Evolutionary conservation across 2,113 vertebrate species (phyloP).

Genomic region (Sylvietta virens): DNA sequence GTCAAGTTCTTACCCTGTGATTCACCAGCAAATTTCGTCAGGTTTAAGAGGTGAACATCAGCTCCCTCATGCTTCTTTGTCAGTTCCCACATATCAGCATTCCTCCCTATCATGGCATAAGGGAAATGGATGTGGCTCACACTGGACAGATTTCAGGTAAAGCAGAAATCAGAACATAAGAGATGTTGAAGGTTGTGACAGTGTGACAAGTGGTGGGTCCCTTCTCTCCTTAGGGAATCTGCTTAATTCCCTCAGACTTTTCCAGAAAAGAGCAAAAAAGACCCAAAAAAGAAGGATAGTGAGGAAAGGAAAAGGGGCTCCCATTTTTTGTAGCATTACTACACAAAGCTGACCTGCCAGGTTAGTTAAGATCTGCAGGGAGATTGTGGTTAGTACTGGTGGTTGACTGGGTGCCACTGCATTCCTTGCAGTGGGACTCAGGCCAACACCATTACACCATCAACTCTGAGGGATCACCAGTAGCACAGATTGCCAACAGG

Average conservation of each 20-base stretch:
- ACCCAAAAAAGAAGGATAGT: background rate
- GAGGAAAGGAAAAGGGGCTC: background rate
- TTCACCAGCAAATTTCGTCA: slow-evolving; percentile 9
- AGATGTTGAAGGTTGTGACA: background rate
- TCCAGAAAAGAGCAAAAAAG: background rate
- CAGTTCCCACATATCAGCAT: slow-evolving; percentile 47
- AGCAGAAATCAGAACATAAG: background rate
- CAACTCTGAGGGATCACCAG: background rate
- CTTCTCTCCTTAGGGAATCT: background rate
- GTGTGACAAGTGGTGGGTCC: background rate
- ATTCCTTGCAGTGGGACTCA: background rate
- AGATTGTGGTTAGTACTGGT: slow-evolving; percentile 20
- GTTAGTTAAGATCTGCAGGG: slow-evolving; percentile 11
- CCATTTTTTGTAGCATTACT: background rate
- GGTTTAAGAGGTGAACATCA: background rate
- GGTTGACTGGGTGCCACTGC: background rate
- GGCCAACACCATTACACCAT: background rate
- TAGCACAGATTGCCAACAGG: background rate
- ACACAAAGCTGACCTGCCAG: background rate
- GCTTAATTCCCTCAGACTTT: background rate
- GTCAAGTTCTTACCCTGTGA: slow-evolving; percentile 53
- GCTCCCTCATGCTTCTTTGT: slow-evolving; percentile 25
- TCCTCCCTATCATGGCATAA: background rate
- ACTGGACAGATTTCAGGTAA: background rate
- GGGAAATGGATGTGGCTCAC: slow-evolving; percentile 28